Percentiles rank a stretch among this genome's conserved stretches.
These are phyloP conservation scores for Drosophila pallidifrons DNA, from an alignment of 1,140 invertebrate species.

Conservation along the genomic window DNA sequence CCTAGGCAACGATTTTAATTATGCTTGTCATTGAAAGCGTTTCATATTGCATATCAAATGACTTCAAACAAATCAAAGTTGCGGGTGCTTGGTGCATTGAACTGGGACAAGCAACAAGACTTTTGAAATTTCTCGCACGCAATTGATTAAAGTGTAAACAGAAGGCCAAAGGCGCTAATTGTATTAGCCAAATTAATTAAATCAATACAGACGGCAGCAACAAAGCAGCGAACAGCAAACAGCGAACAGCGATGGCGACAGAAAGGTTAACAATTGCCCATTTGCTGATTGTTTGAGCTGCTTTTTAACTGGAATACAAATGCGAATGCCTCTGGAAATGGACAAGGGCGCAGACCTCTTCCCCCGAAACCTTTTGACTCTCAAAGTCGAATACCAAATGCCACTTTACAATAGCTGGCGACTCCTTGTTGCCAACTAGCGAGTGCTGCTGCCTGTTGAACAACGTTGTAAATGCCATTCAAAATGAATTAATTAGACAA, in stretches of 20 bases:
- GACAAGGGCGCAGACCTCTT: neutral
- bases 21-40: constrained; percentile 53
- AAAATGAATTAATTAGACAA: constrained; percentile 80
- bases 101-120: neutral
- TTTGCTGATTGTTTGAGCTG: constrained; percentile 53
- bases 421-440: constrained; percentile 2
- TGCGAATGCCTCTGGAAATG: constrained; percentile 11
- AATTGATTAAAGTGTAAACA: constrained; percentile 47
- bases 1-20: constrained; percentile 58
- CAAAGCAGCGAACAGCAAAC: neutral
- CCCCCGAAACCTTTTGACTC: too few relatives aligned
- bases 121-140: constrained; percentile 65
- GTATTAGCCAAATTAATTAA: constrained; percentile 75
- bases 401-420: constrained; percentile 4
- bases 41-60: constrained; percentile 51
- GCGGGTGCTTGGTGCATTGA: constrained; percentile 18
- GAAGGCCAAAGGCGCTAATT: constrained; percentile 63
- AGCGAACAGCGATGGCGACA: constrained; percentile 3
- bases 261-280: constrained; percentile 36
- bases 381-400: constrained; percentile 50
- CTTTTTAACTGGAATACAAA: constrained; percentile 46
- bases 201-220: constrained; percentile 50
- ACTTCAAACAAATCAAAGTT: constrained; percentile 54
- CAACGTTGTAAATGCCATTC: constrained; percentile 38
- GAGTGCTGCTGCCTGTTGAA: constrained; percentile 29